Base-by-base conservation (phyloP, 2,113 vertebrate genomes). In the Amazona guildingii region DNA sequence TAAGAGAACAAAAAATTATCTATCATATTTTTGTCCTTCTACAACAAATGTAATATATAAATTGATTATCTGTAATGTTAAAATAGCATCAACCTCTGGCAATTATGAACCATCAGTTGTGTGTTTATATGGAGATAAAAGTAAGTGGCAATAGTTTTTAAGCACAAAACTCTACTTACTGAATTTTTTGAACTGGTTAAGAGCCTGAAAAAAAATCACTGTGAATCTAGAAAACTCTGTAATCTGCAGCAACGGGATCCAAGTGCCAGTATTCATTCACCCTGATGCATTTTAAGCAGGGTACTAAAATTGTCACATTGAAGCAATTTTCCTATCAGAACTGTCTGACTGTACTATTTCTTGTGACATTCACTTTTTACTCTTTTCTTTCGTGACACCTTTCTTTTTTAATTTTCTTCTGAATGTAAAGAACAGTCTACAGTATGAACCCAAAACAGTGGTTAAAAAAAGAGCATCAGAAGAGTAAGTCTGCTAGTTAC, bases 391-490 rank as follows among this genome's bases (percentile, higher is more conserved):
- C 6, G 4, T 91, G 75, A 90, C 81, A 89, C 43, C 19, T 79
- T 88, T 90, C 55, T 51, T 79, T 79, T 84, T 69, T 33, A 79
- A 35, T 89, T 85, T 86, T 82, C 16, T 67, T 96, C 68, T 37
- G 24, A 54, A 84, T 27, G 4, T 24, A 78, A 95, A 84, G 17
- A 84, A 5, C 11, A 64, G 31, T 76, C 69, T 79, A 44, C n/a
- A 81, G 2, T 25, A 48, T 46, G 35, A 90, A 72, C 16, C 9
- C 49, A 69, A 51, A 70, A 17, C 18, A 76, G 75, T 59, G 28
- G 9, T 55, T 90, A 17, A 28, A 72, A 69, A 86, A 82, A 17
- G 17, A 17, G 1, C 28, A 83, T 66, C 39, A 15, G 43, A 1
- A 1, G 0, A 37, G 66, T 41, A 92, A 64, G 8, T 3, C 2